Evolutionary conservation across 2,797 vertebrate species (phyloP).

Genomic region (Morus bassanus): DNA sequence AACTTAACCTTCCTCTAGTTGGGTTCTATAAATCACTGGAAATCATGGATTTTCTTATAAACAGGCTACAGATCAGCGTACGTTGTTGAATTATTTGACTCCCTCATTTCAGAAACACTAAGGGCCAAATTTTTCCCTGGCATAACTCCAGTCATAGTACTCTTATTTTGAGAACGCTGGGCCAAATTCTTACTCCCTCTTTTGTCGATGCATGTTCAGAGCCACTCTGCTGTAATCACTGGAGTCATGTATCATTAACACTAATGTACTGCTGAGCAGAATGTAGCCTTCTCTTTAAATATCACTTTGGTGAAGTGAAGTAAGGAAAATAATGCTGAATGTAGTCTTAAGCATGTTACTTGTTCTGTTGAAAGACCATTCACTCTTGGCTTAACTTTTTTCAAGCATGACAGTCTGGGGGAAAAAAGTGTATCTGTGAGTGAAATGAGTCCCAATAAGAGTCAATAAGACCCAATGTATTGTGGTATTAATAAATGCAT

Average conservation of each 20-base stretch:
- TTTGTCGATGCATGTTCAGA: background rate
- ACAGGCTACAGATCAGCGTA: background rate
- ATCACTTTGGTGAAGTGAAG: background rate
- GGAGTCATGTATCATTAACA: background rate
- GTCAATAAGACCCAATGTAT: background rate
- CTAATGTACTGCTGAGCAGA: background rate
- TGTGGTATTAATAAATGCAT: conserved; percentile 8
- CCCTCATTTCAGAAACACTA: background rate
- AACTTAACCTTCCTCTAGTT: conserved; percentile 3
- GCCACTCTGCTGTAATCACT: background rate
- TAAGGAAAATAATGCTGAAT: background rate
- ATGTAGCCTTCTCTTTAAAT: background rate
- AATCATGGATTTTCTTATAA: background rate
- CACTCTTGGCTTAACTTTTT: background rate
- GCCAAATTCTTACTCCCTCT: background rate
- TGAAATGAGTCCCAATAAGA: background rate
- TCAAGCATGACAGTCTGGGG: background rate
- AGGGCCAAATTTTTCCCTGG: background rate
- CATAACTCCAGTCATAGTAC: background rate
- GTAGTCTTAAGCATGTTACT: background rate
- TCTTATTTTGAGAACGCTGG: background rate
- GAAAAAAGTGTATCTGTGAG: background rate
- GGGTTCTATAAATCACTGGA: background rate
- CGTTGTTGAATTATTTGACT: background rate
- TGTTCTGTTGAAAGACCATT: background rate